These are phyloP conservation scores for Platerodrilus igneus DNA, from an alignment of 2,888 invertebrate genomes.

Conservation along the genomic window DNA sequence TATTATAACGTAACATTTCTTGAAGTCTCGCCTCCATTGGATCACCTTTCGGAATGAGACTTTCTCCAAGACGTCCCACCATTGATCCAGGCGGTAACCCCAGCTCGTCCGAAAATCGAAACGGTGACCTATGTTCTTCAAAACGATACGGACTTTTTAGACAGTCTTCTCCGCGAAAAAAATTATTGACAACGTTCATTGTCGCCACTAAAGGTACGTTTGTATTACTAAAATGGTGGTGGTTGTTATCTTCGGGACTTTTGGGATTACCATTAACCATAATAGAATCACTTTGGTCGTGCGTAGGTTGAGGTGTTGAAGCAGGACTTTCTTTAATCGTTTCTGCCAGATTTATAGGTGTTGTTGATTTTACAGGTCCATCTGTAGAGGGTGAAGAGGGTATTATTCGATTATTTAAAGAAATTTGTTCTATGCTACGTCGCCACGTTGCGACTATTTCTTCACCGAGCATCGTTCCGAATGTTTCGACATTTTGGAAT, in stretches of 20 bases:
- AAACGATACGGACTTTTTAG: conserved; percentile 68
- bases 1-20: conserved; percentile 90
- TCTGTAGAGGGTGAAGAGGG: conserved; percentile 34
- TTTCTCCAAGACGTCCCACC: conserved; percentile 81
- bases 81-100: conserved; percentile 76
- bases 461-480: conserved; percentile 73
- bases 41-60: conserved; percentile 86
- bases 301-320: conserved; percentile 51
- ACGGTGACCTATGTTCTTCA: conserved; percentile 74
- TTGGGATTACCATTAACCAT: conserved; percentile 51
- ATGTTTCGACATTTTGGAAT: conserved; percentile 64
- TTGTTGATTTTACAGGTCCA: conserved; percentile 44
- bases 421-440: conserved; percentile 59
- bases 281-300: conserved; percentile 38
- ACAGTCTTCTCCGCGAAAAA: conserved; percentile 48
- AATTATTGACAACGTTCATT: conserved; percentile 48
- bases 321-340: conserved; percentile 45
- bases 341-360: conserved; percentile 47
- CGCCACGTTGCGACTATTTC: conserved; percentile 79
- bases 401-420: conserved; percentile 39
- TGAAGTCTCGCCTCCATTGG: conserved; percentile 91
- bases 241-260: conserved; percentile 53
- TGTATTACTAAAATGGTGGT: conserved; percentile 50
- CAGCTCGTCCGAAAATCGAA: conserved; percentile 80
- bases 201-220: conserved; percentile 49